phyloP scores from a whole-genome alignment of 1,140 invertebrate genomes.

The Asobara japonica region DNA sequence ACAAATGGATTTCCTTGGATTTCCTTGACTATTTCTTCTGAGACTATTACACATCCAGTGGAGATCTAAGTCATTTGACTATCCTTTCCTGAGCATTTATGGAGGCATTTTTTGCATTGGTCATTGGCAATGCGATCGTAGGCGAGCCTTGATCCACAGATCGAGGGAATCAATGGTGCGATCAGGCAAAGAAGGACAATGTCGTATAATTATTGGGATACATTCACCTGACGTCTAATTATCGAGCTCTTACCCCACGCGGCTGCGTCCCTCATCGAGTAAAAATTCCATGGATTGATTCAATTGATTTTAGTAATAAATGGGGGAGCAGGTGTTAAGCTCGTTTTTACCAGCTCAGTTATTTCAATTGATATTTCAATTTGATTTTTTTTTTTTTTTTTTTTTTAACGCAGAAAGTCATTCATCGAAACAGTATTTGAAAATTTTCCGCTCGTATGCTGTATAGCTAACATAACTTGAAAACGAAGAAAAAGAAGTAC shows the following conservation, averaged over 20 bases:
- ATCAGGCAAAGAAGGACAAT: not conserved
- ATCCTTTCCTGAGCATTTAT: not conserved
- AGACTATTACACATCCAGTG: not conserved
- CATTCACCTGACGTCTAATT: not conserved
- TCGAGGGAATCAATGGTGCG: not conserved
- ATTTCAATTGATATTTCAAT: too few relatives aligned
- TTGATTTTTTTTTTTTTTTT: too few relatives aligned
- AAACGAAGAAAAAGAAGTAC: too few relatives aligned
- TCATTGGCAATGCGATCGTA: not conserved
- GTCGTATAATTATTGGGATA: not conserved
- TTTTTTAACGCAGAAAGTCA: too few relatives aligned
- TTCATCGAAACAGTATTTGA: too few relatives aligned
- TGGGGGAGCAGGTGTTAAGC: too few relatives aligned
- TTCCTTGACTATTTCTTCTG: not conserved
- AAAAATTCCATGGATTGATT: too few relatives aligned
- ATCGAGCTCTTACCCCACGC: slow-evolving; percentile 7
- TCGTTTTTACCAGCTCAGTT: too few relatives aligned
- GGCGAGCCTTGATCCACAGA: not conserved
- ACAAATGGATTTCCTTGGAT: slow-evolving; percentile 5
- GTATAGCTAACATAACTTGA: too few relatives aligned
- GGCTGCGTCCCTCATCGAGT: too few relatives aligned
- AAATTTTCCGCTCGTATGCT: too few relatives aligned
- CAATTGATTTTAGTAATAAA: too few relatives aligned
- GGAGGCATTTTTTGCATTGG: not conserved
- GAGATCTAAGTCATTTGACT: not conserved